A percentile compares a stretch with the other conserved stretches of the same genome.
phyloP scores from a whole-genome alignment of 2,888 invertebrate species.

The Melanargia galathea region DNA sequence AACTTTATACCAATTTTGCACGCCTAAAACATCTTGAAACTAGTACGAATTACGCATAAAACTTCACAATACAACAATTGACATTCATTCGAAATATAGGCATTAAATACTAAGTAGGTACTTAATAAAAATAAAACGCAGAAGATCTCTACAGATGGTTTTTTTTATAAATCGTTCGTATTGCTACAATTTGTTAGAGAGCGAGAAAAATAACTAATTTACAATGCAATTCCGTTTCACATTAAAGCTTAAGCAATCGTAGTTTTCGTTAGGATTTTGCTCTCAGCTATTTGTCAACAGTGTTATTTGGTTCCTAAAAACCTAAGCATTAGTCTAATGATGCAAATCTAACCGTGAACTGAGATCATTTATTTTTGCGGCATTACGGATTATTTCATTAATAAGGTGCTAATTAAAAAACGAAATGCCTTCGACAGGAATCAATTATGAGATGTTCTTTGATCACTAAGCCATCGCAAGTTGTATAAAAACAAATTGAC shows the following conservation, averaged over 20 bases:
- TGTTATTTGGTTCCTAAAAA: conserved; percentile 17
- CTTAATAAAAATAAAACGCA: conserved; percentile 1
- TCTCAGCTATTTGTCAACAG: conserved; percentile 24
- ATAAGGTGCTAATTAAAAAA: background rate
- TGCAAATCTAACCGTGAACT: conserved; percentile 18
- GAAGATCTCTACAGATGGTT: conserved; percentile 2
- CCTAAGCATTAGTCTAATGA: background rate
- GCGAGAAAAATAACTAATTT: conserved; percentile 57
- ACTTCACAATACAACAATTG: background rate
- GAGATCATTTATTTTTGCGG: conserved; percentile 14
- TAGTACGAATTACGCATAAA: background rate
- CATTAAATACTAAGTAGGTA: background rate
- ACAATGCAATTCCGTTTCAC: conserved; percentile 55
- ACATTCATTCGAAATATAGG: background rate
- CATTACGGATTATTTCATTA: background rate
- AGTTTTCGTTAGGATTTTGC: conserved; percentile 13
- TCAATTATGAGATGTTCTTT: background rate
- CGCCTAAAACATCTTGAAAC: background rate
- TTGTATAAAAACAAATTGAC: conserved; percentile 3
- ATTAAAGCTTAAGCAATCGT: conserved; percentile 48
- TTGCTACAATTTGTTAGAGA: conserved; percentile 50
- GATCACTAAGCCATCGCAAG: background rate
- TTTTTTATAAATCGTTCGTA: conserved; percentile 44
- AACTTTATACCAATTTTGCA: background rate
- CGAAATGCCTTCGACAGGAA: background rate